A percentile compares a stretch with the other conserved stretches of the same genome.
Evolutionary conservation across 2,797 vertebrate genomes (phyloP).

Genomic region (Benthosema pterotum): DNA sequence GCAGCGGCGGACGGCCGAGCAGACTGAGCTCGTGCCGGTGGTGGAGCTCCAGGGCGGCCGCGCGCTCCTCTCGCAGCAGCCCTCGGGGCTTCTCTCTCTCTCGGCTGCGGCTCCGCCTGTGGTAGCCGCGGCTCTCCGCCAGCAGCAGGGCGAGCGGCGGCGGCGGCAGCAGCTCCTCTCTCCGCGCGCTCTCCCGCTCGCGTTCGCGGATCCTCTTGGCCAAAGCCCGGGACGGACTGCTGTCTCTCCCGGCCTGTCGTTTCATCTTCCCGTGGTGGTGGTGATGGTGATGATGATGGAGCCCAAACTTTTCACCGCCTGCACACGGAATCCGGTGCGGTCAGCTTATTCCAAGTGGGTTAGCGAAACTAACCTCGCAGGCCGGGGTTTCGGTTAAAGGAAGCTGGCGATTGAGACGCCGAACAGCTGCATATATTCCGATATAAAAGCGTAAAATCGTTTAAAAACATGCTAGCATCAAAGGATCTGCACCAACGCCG

Average conservation of each 20-base stretch:
- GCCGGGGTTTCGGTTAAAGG: constrained; percentile 10
- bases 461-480: constrained; percentile 74
- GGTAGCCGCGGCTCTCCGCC: constrained; percentile 70
- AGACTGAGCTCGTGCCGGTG: constrained; percentile 80
- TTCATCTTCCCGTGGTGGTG: constrained; percentile 83
- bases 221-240: constrained; percentile 82
- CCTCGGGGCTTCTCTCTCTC: constrained; percentile 82
- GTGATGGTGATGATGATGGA: constrained; percentile 66
- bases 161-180: constrained; percentile 69
- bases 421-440: constrained; percentile 12
- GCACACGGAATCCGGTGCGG: constrained; percentile 51
- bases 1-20: constrained; percentile 75
- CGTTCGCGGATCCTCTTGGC: constrained; percentile 85
- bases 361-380: constrained; percentile 19
- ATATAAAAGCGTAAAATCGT: constrained; percentile 38
- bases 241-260: constrained; percentile 89
- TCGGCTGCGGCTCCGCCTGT: constrained; percentile 81
- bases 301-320: constrained; percentile 72
- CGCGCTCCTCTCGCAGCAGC: constrained; percentile 45
- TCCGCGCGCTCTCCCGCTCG: constrained; percentile 72
- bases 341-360: constrained; percentile 30
- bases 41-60: constrained; percentile 67
- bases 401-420: constrained; percentile 5
- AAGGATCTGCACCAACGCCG: constrained; percentile 70
- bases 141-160: constrained; percentile 77